These are phyloP conservation scores for Pelobates fuscus DNA, from an alignment of 2,113 vertebrate genomes.

Conservation along the genomic window DNA sequence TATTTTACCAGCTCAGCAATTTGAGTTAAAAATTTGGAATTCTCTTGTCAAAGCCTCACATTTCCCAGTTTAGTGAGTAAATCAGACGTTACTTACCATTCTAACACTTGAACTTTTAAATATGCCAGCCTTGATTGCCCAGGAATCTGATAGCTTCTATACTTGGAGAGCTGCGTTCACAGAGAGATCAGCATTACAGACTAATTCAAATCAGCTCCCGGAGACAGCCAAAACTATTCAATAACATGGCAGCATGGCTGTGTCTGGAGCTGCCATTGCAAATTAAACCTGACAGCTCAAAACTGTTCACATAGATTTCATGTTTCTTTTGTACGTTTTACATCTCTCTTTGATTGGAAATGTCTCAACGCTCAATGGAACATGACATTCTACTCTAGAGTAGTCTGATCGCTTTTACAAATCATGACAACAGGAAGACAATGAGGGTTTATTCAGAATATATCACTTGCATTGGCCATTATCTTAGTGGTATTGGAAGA, in stretches of 20 bases:
- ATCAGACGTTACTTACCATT: too few species aligned
- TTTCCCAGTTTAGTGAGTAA: too few species aligned
- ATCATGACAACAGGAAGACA: conserved; percentile 54
- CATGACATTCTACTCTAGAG: conserved; percentile 31
- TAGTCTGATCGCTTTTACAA: conserved; percentile 59
- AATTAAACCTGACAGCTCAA: conserved; percentile 66
- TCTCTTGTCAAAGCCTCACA: too few species aligned
- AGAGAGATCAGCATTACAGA: conserved; percentile 51
- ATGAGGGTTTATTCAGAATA: not conserved
- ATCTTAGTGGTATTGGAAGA: not conserved
- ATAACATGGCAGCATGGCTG: conserved; percentile 27
- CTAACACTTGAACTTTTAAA: too few species aligned
- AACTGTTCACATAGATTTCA: conserved; percentile 67
- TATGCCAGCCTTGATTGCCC: too few species aligned
- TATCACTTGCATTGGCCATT: not conserved
- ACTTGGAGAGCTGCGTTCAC: conserved; percentile 29
- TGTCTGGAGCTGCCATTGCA: conserved; percentile 52
- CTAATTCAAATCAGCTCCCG: conserved; percentile 29
- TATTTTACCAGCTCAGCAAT: too few species aligned
- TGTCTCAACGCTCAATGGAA: conserved; percentile 21
- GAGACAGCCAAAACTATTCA: conserved; percentile 46
- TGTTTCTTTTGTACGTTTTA: conserved; percentile 60
- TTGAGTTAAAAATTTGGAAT: too few species aligned
- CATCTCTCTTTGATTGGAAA: conserved; percentile 17
- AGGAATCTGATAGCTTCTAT: conserved; percentile 16